These are phyloP conservation scores for Thysanoteuthis rhombus DNA, from an alignment of 2,888 invertebrate genomes.

Conservation along the genomic window DNA sequence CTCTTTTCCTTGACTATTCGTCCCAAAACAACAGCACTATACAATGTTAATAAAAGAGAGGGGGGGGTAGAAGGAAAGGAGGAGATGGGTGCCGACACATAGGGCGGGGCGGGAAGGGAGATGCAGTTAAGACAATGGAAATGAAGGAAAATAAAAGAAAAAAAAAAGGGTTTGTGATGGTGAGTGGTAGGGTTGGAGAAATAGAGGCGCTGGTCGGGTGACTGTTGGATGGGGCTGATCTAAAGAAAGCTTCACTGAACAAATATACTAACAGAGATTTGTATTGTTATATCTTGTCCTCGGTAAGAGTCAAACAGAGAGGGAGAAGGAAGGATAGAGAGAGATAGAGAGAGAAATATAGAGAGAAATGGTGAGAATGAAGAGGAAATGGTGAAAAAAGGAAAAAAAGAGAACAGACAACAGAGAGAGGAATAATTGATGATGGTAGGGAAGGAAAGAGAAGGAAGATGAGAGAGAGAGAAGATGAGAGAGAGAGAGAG, in stretches of 20 bases:
- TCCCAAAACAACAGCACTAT: constrained; percentile 12
- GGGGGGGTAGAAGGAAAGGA: neutral
- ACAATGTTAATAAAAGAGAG: neutral
- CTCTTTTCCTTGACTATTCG: neutral
- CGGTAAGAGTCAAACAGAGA: too few relatives aligned
- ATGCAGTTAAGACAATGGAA: neutral
- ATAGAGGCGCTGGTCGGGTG: neutral
- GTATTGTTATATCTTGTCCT: neutral
- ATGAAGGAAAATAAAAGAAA: too few relatives aligned
- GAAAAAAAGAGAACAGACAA: too few relatives aligned
- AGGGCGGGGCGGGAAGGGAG: neutral
- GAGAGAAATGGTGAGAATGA: neutral
- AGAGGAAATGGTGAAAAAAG: too few relatives aligned
- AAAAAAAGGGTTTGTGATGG: neutral
- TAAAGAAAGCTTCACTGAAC: neutral
- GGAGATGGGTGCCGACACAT: neutral
- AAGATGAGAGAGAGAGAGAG: neutral
- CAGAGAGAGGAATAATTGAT: too few relatives aligned
- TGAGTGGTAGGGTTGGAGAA: too few relatives aligned
- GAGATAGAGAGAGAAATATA: neutral
- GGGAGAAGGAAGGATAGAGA: too few relatives aligned
- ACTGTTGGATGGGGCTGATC: neutral
- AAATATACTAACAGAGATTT: neutral
- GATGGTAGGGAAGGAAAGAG: neutral
- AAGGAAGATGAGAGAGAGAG: neutral